Base-by-base conservation (phyloP, 2,888 invertebrate genomes). In the Salticus scenicus region DNA sequence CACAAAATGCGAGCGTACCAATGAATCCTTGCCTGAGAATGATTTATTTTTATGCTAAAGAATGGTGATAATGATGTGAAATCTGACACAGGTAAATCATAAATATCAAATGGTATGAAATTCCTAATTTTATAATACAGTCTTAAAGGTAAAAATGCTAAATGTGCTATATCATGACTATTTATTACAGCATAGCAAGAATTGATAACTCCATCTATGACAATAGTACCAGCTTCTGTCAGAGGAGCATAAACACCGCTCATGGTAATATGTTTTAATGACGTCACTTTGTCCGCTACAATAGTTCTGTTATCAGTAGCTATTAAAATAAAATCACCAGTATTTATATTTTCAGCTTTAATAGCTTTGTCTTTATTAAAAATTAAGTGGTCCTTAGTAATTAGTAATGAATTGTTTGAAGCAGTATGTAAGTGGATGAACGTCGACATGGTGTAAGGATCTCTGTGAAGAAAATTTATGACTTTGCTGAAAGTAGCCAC, bases 121-220 rank as follows among this genome's bases (percentile, higher is more conserved):
- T 67, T 4, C 31, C 88, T 87, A 17, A 90, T 86, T 85, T 92
- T 91, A 79, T 93, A 92, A 91, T 93, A 92, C 89, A 94, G 91
- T 87, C 98, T 93, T 89, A 97, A 92, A 0, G 98, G 98, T 66
- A 95, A 93, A 92, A 98, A 95, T 10, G 95, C 95, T 91, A 94
- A 94, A 91, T 98, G 98, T 76, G 98, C 98, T 87, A 98, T 90
- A 41, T 92, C 91, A 90, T 97, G 97, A 91, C 95, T 96, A 90
- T 95, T 93, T 73, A 98, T 94, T 77, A 96, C 92, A 17, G 98
- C 98, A 92, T 98, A 98, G 91, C 98, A 98, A 0, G 98, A 98
- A 33, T 96, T 97, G 24, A 96, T 93, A 20, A 97, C 95, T 88
- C 95, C 95, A 91, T 98, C 95, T 17, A 98, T 96, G 66, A 98